These are phyloP conservation scores for Hafferia zeledoni DNA, from an alignment of 2,797 vertebrate species.

Conservation along the genomic window DNA sequence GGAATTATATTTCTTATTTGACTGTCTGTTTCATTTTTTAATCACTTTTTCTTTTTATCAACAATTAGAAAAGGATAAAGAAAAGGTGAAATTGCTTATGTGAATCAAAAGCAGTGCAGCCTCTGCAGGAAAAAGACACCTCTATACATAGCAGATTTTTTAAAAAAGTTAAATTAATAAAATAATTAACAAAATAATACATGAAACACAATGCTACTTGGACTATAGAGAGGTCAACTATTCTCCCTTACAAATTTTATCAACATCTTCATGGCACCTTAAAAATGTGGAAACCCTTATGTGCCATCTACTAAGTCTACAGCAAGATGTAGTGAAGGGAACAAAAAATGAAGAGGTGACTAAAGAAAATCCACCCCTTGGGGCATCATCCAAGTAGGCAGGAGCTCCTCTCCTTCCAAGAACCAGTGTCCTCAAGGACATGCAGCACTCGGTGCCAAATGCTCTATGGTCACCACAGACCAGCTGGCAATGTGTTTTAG, in stretches of 20 bases:
- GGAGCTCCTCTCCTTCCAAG: neutral
- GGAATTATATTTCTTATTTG: neutral
- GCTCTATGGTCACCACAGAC: neutral
- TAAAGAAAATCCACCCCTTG: neutral
- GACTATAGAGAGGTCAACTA: neutral
- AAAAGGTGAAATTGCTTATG: neutral
- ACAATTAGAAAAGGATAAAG: neutral
- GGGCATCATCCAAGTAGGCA: neutral
- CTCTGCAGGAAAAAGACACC: neutral
- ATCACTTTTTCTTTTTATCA: neutral
- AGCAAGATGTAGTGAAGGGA: neutral
- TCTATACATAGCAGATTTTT: neutral
- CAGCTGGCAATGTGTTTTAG: neutral
- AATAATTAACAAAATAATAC: neutral
- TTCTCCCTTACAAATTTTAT: neutral
- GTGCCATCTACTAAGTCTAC: neutral
- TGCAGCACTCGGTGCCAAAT: rapidly evolving
- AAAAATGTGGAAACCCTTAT: neutral
- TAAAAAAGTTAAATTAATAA: neutral
- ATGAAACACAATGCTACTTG: neutral
- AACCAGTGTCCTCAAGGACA: neutral
- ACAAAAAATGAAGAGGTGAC: neutral
- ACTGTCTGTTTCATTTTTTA: neutral
- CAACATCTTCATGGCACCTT: neutral
- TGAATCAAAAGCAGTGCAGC: neutral